Evolutionary conservation across 1,140 invertebrate species (phyloP), one percentile per base, ranked within the genome.

Genomic region (Micrasema minimum): DNA sequence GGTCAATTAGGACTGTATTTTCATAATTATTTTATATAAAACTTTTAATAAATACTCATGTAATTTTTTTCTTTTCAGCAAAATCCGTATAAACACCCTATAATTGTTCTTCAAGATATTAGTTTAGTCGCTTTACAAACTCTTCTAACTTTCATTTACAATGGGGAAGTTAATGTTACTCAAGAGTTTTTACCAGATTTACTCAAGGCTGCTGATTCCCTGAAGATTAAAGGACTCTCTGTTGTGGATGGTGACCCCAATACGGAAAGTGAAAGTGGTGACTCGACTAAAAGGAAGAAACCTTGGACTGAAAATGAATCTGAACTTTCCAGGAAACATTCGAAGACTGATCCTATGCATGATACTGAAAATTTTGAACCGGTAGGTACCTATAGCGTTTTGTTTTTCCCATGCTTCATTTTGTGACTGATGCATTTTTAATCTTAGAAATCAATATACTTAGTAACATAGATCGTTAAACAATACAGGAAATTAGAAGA

Each of bases 61-160:
- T n/a, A n/a, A n/a, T n/a, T 6, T 69, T 38, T 68, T 67, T 78
- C 77, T 78, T 79, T 80, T 86, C 65, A 89, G 88, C 87, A 87
- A 80, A 89, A 89, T 82, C 87, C 87, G 69, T 88, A 87, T 79
- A 87, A 87, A 62, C 88, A 90, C 86, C 88, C 88, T 72, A 89
- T 90, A 71, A 88, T 90, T 81, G 88, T 90, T 74, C 81, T 90
- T 43, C 88, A 90, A 80, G 88, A 89, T 80, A 87, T 89, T 61
- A 87, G 87, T 76, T 87, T 86, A 48, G 83, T 80, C 14, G 87
- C 88, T 72, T 77, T 90, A 37, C 84, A 86, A 75, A 86, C 87
- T 62, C 75, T 90, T 22, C 79, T 90, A 53, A 85, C 85, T 74
- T 90, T 89, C 79, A 88, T 90, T 79, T 90, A 90, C 69, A 89